These are phyloP conservation scores for Drosophila atripex DNA, from an alignment of 2,888 invertebrate genomes.

Conservation along the genomic window DNA sequence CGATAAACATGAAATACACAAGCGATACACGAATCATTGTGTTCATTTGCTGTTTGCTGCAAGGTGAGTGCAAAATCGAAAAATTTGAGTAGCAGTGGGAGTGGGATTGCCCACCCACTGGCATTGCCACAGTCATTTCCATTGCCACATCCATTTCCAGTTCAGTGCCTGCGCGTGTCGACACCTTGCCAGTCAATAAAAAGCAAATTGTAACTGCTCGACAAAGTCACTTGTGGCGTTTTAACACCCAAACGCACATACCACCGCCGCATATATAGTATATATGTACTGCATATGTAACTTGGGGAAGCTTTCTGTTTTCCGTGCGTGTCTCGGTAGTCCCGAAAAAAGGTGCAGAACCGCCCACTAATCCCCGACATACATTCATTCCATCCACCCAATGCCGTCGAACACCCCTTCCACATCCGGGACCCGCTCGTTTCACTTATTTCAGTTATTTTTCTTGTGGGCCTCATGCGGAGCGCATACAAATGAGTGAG, in stretches of 20 bases:
- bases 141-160: slow-evolving; percentile 20
- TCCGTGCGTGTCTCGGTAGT: slow-evolving; percentile 39
- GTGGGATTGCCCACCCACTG: neutral
- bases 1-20: slow-evolving; percentile 82
- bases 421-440: slow-evolving; percentile 32
- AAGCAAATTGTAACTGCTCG: slow-evolving; percentile 76
- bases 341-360: slow-evolving; percentile 22
- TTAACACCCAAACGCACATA: slow-evolving; percentile 62
- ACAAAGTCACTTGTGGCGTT: slow-evolving; percentile 74
- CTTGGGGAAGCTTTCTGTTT: slow-evolving; percentile 13
- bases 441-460: slow-evolving; percentile 65
- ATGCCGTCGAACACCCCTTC: slow-evolving; percentile 10
- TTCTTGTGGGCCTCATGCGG: slow-evolving; percentile 51
- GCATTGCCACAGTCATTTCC: neutral
- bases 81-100: neutral
- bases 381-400: slow-evolving; percentile 6
- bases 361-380: slow-evolving; percentile 37
- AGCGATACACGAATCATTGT: slow-evolving; percentile 81
- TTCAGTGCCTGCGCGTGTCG: slow-evolving; percentile 38
- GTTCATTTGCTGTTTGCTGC: slow-evolving; percentile 80
- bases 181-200: slow-evolving; percentile 71
- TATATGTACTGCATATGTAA: slow-evolving; percentile 10
- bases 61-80: slow-evolving; percentile 73
- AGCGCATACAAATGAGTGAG: slow-evolving; percentile 63
- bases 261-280: slow-evolving; percentile 14